Conservation (phyloP, 2,113 vertebrate species). For the Myotis yumanensis region DNA sequence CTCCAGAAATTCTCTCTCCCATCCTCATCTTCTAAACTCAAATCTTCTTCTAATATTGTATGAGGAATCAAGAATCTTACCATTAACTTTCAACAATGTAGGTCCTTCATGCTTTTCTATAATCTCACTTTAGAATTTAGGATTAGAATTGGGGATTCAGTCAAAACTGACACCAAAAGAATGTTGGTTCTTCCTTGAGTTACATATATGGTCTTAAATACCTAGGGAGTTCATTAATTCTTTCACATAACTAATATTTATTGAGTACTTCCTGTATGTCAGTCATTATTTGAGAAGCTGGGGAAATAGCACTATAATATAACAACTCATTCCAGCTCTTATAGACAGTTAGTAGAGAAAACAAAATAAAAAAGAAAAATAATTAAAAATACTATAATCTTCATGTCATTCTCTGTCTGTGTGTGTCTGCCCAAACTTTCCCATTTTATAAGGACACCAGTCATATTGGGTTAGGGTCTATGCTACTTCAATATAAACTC, state of each 20-base stretch:
- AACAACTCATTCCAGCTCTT: not conserved
- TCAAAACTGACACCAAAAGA: not conserved
- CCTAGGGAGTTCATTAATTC: not conserved
- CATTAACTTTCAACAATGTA: not conserved
- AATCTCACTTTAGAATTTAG: not conserved
- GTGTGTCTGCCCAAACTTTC: not conserved
- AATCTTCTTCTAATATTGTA: not conserved
- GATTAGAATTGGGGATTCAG: not conserved
- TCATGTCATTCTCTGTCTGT: not conserved
- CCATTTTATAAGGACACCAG: not conserved
- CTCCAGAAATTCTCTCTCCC: not conserved
- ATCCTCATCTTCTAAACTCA: not conserved
- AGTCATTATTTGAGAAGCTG: not conserved
- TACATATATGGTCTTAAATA: not conserved
- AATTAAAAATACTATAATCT: not conserved
- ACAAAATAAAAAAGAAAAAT: not conserved
- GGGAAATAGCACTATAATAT: not conserved
- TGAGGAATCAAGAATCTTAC: not conserved
- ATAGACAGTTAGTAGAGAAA: not conserved
- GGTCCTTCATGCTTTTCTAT: not conserved
- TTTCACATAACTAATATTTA: not conserved
- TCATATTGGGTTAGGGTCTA: not conserved
- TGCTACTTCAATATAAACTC: not conserved
- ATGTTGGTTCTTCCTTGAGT: not conserved
- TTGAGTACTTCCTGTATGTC: not conserved